Base-by-base conservation (phyloP, 2,797 vertebrate genomes). In the Cynodonichthys magdalenae region DNA sequence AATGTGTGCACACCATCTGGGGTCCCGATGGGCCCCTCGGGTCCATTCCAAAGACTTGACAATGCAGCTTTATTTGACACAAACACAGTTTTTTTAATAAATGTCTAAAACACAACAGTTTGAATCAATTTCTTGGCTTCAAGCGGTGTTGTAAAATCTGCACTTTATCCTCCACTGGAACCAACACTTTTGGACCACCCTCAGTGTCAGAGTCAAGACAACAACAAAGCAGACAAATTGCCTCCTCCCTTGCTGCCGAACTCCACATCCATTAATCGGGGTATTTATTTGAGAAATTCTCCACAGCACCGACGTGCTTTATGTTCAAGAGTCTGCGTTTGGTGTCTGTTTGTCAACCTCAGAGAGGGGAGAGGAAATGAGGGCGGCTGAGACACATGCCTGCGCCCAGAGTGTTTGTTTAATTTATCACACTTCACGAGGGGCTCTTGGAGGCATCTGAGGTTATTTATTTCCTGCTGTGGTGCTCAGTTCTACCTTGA, bases 311-410 rank as follows among this genome's bases (percentile, higher is more conserved):
- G 7, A 28, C 12, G 6, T 8, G 58, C 49, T 60, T 50, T 4
- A n/a, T 63, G 51, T 61, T 74, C 27, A 27, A 63, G 63, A 75
- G 50, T 49, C 60, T 39, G 62, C 63, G 63, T 65, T 65, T 63
- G 65, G 58, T 29, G 71, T 71, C 63, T 87, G 83, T 87, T 84
- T 81, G 79, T 87, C 82, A 83, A 74, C 69, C 75, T 61, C 62
- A 45, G 31, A 44, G 55, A 71, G 39, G 10, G 14, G 52, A 19
- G 67, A 74, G 83, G 78, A 87, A 86, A 83, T 71, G 76, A 86
- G 66, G 56, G 71, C 59, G 74, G 74, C 45, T 63, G 65, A 66
- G 74, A 67, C 76, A 53, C 82, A 71, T 63, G 74, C 70, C 67
- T 65, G 58, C 63, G 54, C 66, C 63, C 74, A 8, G 10, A 31